Base-by-base conservation (phyloP, 2,797 vertebrate species). In the Knipowitschia caucasica region DNA sequence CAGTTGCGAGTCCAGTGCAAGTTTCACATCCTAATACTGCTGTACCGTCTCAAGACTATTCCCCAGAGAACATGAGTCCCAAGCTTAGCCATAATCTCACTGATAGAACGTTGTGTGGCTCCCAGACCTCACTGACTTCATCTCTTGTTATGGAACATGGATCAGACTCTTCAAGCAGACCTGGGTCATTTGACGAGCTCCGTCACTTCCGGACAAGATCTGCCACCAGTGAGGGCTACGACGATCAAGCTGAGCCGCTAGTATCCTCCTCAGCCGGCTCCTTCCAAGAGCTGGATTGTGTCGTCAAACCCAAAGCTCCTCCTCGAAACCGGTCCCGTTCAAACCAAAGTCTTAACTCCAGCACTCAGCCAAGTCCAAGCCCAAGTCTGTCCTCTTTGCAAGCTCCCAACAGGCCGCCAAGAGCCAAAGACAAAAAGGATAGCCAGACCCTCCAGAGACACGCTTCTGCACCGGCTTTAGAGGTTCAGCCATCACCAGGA, bases 381-480 rank as follows among this genome's bases (percentile, higher is more conserved):
- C 83, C 77, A 3, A 87, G 83, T 35, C 65, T 88, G 26, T 82
- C 80, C 4, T 88, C 87, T 24, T 75, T 85, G 4, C 82, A 85
- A 40, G 62, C 77, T 50, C 82, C 80, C 31, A 75, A 86, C 59
- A 86, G 84, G 46, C 86, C 85, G 15, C 81, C 82, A 6, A 83
- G 88, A 45, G n/a, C 74, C 55, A 77, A 10, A 25, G 83, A 87
- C 56, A 85, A 76, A 54, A 87, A 83, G 43, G 70, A 75, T 6
- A 26, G 51, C 20, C 43, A 46, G 1, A 55, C 64, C 8, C 87
- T 91, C 50, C 89, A 91, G 70, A 88, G 89, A 26, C 88, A 91
- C 5, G 87, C 85, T 1, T 90, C 91, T 0, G 86, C 86, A 44
- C 87, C 91, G 0, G 84, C 82, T 7, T 80, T 90, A 0, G 78